These are phyloP conservation scores for Cyphomyrus plagiostoma DNA, from an alignment of 2,113 vertebrate genomes.

Conservation along the genomic window DNA sequence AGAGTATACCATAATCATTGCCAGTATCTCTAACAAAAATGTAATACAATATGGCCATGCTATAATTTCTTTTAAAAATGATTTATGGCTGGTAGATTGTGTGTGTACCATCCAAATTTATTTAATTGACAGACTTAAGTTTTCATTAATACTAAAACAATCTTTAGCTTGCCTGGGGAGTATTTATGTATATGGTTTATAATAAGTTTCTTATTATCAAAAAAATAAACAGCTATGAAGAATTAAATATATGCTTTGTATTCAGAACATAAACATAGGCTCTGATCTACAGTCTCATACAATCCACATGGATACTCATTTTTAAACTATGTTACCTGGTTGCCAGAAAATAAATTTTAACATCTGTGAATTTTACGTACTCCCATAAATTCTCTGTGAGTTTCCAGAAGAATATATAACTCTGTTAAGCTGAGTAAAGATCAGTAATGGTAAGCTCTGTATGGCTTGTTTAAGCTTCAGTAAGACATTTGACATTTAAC, in stretches of 20 bases:
- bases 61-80: background rate
- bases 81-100: background rate
- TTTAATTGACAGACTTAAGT: background rate
- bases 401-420: background rate
- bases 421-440: background rate
- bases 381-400: background rate
- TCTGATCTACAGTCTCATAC: background rate
- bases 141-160: background rate
- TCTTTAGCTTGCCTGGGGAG: background rate
- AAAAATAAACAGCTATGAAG: background rate
- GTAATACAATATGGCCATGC: background rate
- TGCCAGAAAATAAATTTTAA: background rate
- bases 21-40: background rate
- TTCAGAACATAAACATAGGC: background rate
- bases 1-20: background rate
- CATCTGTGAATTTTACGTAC: background rate
- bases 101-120: background rate
- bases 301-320: background rate
- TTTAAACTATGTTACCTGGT: background rate
- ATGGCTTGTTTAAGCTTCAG: background rate
- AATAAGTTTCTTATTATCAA: background rate
- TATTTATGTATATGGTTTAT: background rate
- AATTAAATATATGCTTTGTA: background rate
- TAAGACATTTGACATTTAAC: background rate
- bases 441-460: background rate